phyloP scores from a whole-genome alignment of 2,113 vertebrate genomes.

The Saccopteryx bilineata region DNA sequence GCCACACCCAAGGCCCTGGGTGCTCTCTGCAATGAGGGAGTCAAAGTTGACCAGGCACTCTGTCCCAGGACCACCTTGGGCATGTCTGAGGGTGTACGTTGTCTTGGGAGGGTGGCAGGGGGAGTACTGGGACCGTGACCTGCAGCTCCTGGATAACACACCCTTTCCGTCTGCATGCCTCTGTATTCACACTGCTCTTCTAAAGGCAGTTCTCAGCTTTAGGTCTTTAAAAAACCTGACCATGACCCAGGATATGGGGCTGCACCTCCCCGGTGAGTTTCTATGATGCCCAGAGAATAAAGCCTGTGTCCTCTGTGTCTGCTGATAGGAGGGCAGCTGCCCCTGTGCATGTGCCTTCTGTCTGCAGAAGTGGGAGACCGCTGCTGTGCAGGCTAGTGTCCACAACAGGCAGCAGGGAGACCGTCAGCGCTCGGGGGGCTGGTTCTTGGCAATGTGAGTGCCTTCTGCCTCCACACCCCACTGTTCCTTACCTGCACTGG shows the following conservation, averaged over 20 bases:
- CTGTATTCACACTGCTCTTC: not conserved
- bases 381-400: not conserved
- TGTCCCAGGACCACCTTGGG: not conserved
- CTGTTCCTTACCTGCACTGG: not conserved
- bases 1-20: no score
- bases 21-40: not conserved
- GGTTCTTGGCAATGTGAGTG: rapidly evolving
- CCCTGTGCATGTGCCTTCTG: not conserved
- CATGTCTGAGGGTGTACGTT: not conserved
- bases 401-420: not conserved
- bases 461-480: rapidly evolving
- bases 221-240: not conserved
- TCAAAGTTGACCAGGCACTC: no score
- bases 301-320: not conserved
- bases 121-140: not conserved
- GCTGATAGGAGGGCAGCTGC: not conserved
- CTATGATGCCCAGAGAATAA: not conserved
- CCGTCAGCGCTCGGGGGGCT: rapidly evolving
- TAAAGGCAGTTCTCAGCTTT: not conserved
- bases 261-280: no score
- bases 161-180: not conserved
- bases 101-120: not conserved
- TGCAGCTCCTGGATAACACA: not conserved
- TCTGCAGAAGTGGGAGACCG: not conserved
- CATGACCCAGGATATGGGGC: not conserved